Evolutionary conservation across 2,888 invertebrate species (phyloP), one percentile per base, ranked within the genome.

Genomic region (Ecliptopera silaceata): DNA sequence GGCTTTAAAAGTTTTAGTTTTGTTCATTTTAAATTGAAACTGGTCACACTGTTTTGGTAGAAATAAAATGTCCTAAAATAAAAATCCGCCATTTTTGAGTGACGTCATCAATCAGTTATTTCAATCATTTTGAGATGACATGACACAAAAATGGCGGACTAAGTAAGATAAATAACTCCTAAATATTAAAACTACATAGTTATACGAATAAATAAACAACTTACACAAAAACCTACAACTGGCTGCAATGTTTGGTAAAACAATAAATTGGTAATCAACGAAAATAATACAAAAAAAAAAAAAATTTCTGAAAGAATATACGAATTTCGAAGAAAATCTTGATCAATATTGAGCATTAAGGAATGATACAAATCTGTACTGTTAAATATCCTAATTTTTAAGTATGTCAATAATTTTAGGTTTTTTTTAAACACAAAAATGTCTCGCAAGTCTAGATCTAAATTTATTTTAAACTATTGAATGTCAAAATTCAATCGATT

Each of bases 1-100:
- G 81, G 80, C 73, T 80, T 76, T 55, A 65, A 65, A 72, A 58
- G 56, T 69, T 50, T 54, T 51, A 41, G 55, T 13, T 54, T 43
- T 41, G 13, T 36, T 50, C 22, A 42, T 34, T 55, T 45, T 34
- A 41, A 58, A 66, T 62, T 71, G 72, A 68, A 77, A 86, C 84
- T 86, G 84, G 82, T 86, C 82, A 79, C 77, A 80, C 72, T 72
- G 70, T 76, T 86, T 88, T 88, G 87, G 87, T 86, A 84, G 84
- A 77, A 41, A 22, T 41, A 10, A 36, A 59, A 68, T 50, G 56
- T 64, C 63, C 65, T 71, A 70, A 66, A 68, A 53, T 39, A 31
- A 48, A 55, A 12, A 22, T 12, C 6, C 20, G 29, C 38, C 48
- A 47, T 58, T 0, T 39, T 52, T 45, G 48, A 55, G 43, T 63